Conservation (phyloP, 2,113 vertebrate species). For the Castor canadensis region DNA sequence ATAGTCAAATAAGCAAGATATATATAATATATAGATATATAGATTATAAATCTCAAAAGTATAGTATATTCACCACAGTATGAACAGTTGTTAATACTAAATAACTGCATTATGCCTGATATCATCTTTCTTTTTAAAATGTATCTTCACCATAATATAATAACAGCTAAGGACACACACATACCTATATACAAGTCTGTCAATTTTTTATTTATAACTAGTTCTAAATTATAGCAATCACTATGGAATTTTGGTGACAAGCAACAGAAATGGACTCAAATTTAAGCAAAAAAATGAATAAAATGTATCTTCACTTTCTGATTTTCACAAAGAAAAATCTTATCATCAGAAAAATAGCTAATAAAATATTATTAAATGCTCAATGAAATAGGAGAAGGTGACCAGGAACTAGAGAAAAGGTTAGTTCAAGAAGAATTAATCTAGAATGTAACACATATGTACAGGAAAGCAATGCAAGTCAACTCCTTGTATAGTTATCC, state of each 20-base stretch:
- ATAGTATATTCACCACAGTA: background rate
- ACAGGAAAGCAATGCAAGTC: too few relatives aligned
- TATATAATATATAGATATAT: background rate
- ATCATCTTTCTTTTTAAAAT: background rate
- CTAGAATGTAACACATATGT: too few relatives aligned
- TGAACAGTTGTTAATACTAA: background rate
- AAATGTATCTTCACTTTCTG: background rate
- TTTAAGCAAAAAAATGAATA: too few relatives aligned
- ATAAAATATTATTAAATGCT: too few relatives aligned
- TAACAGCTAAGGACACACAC: background rate
- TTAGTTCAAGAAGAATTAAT: too few relatives aligned
- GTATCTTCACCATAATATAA: background rate
- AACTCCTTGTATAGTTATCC: too few relatives aligned
- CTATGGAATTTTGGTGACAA: background rate
- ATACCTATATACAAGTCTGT: too few relatives aligned
- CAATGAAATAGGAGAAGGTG: too few relatives aligned
- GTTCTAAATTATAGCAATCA: background rate
- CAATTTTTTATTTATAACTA: background rate
- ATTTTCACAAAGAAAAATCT: background rate
- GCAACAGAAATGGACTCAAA: background rate
- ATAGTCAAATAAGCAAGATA: background rate
- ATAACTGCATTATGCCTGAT: background rate
- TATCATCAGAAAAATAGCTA: conserved; percentile 10
- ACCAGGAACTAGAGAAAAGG: too few relatives aligned
- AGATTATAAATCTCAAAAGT: background rate